A percentile compares a stretch with the other conserved stretches of the same genome.
Evolutionary conservation across 2,888 invertebrate genomes (phyloP).

Genomic region (Sphaerophoria rueppellii): DNA sequence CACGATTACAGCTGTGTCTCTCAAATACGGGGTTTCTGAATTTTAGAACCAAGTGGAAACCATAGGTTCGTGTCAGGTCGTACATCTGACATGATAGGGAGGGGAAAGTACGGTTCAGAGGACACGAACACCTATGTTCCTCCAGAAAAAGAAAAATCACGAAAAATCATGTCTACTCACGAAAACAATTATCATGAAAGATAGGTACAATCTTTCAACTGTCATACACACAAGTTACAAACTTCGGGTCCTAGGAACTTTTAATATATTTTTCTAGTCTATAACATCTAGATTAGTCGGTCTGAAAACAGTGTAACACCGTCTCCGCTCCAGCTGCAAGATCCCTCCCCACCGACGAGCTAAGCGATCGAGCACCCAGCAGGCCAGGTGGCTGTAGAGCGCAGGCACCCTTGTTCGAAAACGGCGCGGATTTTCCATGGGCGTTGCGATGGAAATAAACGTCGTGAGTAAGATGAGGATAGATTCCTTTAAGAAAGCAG

Average conservation of each 20-base stretch:
- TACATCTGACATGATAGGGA: neutral
- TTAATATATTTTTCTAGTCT: neutral
- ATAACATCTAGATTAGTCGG: neutral
- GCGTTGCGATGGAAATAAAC: too few species aligned
- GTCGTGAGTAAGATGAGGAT: neutral
- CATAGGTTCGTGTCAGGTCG: neutral
- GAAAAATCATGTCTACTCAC: neutral
- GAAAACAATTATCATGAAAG: neutral
- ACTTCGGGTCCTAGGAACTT: neutral
- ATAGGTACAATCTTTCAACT: neutral
- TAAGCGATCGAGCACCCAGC: neutral
- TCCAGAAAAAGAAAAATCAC: neutral
- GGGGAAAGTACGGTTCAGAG: neutral
- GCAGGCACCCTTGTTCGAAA: too few species aligned
- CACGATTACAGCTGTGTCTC: neutral
- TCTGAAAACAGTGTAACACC: neutral
- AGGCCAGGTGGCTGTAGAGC: too few species aligned
- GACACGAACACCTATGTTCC: neutral
- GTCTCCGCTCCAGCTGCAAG: constrained; percentile 1
- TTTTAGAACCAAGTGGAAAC: neutral
- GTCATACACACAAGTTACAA: neutral
- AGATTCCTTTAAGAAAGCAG: neutral
- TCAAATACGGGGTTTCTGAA: neutral
- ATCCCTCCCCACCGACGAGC: neutral
- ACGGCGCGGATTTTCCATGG: too few species aligned